A percentile compares a stretch with the other conserved stretches of the same genome.
Conservation (phyloP, 2,113 vertebrate species). For the Pteronura brasiliensis region DNA sequence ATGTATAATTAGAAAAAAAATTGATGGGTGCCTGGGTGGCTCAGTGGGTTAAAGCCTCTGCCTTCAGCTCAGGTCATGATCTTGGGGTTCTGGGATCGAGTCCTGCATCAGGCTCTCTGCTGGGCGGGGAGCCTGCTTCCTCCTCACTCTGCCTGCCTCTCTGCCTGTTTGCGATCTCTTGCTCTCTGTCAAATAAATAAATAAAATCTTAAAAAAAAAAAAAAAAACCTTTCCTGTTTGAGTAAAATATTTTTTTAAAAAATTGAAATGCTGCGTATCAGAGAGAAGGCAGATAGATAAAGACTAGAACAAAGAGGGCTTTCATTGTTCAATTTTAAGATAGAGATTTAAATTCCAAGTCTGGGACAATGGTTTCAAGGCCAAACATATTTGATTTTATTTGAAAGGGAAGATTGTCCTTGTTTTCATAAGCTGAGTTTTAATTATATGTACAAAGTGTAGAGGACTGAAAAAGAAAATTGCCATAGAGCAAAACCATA, state of each 20-base stretch:
- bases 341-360: background rate
- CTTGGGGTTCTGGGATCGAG: too few species aligned
- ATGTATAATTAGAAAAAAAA: background rate
- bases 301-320: background rate
- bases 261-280: background rate
- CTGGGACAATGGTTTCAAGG: background rate
- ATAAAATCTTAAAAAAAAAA: too few species aligned
- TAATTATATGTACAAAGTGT: background rate
- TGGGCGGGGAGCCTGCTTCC: too few species aligned
- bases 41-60: too few species aligned
- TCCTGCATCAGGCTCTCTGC: too few species aligned
- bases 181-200: too few species aligned
- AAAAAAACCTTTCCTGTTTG: too few species aligned
- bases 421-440: background rate
- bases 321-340: background rate
- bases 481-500: background rate
- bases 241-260: too few species aligned
- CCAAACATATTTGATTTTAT: background rate
- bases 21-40: too few species aligned
- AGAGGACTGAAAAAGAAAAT: background rate
- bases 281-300: background rate
- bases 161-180: too few species aligned
- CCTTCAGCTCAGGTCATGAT: too few species aligned
- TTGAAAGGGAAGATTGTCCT: background rate
- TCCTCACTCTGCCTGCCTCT: too few species aligned